These are phyloP conservation scores for Aegotheles bennettii DNA, from an alignment of 2,113 vertebrate genomes.

Conservation along the genomic window DNA sequence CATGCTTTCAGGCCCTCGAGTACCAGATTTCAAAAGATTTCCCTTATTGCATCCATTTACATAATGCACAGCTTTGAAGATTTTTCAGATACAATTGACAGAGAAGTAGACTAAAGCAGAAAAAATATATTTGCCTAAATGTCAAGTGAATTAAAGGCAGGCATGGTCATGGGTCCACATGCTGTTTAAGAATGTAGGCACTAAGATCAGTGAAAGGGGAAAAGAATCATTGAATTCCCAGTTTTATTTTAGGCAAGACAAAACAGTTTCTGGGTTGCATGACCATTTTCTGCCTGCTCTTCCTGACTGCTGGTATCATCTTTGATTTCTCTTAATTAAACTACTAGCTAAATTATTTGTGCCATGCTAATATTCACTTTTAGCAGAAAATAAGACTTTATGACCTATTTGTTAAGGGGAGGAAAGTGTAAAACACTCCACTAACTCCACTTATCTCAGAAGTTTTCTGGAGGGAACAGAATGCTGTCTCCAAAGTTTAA, in stretches of 20 bases:
- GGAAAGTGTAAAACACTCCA: not conserved
- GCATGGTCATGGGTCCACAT: not conserved
- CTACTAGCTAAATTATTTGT: not conserved
- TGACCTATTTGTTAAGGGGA: not conserved
- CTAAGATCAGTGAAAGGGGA: not conserved
- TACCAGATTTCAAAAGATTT: not conserved
- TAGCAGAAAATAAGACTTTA: not conserved
- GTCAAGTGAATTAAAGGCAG: not conserved
- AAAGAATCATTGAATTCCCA: not conserved
- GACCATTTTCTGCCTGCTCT: not conserved
- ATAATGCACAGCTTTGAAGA: not conserved
- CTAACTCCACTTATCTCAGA: not conserved
- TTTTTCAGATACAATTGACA: not conserved
- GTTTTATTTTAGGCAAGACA: not conserved
- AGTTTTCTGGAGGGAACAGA: not conserved
- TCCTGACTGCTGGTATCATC: not conserved
- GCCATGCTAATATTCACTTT: not conserved
- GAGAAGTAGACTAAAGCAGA: not conserved
- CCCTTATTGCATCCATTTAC: not conserved
- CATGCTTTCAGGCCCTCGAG: not conserved
- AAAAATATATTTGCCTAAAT: not conserved
- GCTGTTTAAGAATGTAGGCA: not conserved
- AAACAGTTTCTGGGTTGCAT: not conserved
- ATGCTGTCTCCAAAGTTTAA: not conserved
- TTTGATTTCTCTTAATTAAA: not conserved